phyloP scores from a whole-genome alignment of 1,140 invertebrate species.

The Listronotus oregonensis region DNA sequence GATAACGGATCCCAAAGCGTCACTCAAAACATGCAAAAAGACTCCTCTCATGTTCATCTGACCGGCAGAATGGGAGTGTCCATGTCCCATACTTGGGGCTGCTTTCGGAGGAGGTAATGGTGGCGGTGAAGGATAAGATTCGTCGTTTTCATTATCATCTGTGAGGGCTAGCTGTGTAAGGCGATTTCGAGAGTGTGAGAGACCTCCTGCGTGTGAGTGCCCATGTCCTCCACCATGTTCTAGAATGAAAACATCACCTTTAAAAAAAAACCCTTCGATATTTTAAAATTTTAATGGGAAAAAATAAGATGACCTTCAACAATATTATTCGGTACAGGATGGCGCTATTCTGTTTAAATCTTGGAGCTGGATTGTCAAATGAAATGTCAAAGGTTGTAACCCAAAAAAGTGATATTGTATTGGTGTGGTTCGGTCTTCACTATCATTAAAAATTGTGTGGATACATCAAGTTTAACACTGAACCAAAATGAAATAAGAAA shows the following conservation, averaged over 20 bases:
- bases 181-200: constrained; percentile 65
- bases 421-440: too few relatives aligned
- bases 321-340: too few relatives aligned
- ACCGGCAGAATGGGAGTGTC: constrained; percentile 65
- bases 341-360: too few relatives aligned
- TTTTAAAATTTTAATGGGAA: too few relatives aligned
- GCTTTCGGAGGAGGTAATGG: constrained; percentile 52
- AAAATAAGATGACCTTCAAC: too few relatives aligned
- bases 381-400: too few relatives aligned
- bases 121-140: constrained; percentile 65
- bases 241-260: constrained; percentile 55
- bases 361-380: too few relatives aligned
- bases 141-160: constrained; percentile 82
- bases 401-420: too few relatives aligned
- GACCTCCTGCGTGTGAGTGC: constrained; percentile 68
- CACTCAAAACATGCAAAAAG: constrained; percentile 95
- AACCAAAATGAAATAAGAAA: too few relatives aligned
- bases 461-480: too few relatives aligned
- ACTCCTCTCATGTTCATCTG: constrained; percentile 98
- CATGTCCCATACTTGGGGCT: constrained; percentile 46
- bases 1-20: constrained; percentile 95
- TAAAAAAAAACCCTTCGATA: too few relatives aligned
- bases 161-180: constrained; percentile 68
- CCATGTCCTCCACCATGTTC: constrained; percentile 78
- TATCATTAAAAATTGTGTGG: too few relatives aligned